Evolutionary conservation across 2,797 vertebrate species (phyloP).

Genomic region (Intellagama lesueurii): DNA sequence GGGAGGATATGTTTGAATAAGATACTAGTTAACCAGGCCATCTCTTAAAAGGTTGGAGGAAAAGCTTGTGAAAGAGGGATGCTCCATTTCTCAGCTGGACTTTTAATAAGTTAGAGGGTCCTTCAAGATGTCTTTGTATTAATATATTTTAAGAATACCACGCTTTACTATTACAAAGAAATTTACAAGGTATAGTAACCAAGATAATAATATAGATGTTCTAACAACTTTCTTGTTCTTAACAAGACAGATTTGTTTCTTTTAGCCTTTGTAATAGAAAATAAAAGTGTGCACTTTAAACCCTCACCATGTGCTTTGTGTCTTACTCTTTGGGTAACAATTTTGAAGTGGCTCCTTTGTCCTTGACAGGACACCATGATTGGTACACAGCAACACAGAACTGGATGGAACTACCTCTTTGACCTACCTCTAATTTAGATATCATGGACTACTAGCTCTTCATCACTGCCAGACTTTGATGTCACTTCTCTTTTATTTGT

Average conservation of each 20-base stretch:
- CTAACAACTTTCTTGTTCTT: conserved; percentile 83
- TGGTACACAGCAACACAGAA: background rate
- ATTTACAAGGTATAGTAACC: conserved; percentile 81
- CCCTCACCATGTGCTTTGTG: conserved; percentile 57
- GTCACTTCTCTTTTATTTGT: background rate
- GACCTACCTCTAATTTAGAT: background rate
- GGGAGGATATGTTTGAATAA: conserved; percentile 32
- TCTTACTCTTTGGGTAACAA: conserved; percentile 23
- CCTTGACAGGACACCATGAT: background rate
- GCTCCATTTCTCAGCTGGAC: conserved; percentile 77
- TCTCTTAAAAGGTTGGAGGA: conserved; percentile 52
- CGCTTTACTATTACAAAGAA: conserved; percentile 84
- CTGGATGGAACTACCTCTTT: background rate
- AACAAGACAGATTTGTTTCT: conserved; percentile 77
- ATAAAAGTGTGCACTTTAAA: conserved; percentile 80
- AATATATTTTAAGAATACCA: conserved; percentile 85
- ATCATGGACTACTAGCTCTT: background rate
- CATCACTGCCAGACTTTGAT: background rate
- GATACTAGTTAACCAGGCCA: conserved; percentile 23
- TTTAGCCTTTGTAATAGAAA: conserved; percentile 83
- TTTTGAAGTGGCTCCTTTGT: background rate
- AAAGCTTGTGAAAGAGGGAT: conserved; percentile 53
- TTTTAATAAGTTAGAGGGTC: conserved; percentile 75
- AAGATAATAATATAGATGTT: conserved; percentile 84
- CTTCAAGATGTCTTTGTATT: conserved; percentile 82